A percentile compares a stretch with the other conserved stretches of the same genome.
phyloP scores from a whole-genome alignment of 2,113 vertebrate genomes.

The Ophiodon elongatus region DNA sequence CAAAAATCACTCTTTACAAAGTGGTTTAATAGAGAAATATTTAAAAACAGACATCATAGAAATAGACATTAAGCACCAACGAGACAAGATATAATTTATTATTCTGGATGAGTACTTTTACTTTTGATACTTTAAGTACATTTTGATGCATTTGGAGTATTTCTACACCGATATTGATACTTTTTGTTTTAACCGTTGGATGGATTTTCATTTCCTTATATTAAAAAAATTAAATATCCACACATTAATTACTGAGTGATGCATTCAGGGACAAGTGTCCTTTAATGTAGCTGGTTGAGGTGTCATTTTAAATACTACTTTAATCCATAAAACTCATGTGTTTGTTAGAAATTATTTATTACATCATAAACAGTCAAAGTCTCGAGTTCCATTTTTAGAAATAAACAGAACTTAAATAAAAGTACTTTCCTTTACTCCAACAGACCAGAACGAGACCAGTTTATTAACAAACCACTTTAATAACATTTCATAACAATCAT shows the following conservation, averaged over 20 bases:
- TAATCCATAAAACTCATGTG: no score
- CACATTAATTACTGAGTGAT: neutral
- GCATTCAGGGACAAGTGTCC: neutral
- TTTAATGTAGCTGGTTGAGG: no score
- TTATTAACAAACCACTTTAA: neutral
- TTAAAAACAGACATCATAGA: no score
- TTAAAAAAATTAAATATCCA: neutral
- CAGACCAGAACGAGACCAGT: neutral
- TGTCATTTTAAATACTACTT: no score
- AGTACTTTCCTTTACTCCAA: no score
- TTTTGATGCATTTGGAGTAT: neutral
- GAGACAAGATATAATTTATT: neutral
- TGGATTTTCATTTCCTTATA: neutral
- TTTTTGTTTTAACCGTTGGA: neutral
- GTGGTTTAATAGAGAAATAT: no score
- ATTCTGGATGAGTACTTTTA: neutral
- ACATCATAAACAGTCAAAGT: no score
- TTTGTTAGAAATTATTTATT: no score
- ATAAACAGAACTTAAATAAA: no score
- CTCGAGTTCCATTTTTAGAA: no score
- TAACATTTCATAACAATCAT: neutral
- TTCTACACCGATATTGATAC: neutral
- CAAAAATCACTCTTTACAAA: no score
- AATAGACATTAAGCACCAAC: no score
- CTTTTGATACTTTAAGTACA: neutral